Conservation (phyloP, 2,888 invertebrate species). For the Melolontha melolontha region DNA sequence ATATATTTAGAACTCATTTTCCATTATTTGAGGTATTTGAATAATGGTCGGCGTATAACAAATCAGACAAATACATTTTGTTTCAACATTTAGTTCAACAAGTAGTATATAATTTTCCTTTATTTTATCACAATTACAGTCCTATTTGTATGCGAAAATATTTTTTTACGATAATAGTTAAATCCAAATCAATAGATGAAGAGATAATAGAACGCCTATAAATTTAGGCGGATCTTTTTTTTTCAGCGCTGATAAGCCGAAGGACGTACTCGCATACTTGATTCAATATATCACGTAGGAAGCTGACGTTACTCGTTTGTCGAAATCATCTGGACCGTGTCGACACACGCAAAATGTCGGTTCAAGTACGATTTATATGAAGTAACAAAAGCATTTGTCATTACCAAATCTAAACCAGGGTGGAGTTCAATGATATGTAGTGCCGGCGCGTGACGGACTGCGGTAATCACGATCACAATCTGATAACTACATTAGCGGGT, state of each 20-base stretch:
- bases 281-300: constrained; percentile 41
- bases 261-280: constrained; percentile 8
- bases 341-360: constrained; percentile 63
- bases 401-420: constrained; percentile 56
- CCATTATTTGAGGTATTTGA: too few relatives aligned
- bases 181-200: too few relatives aligned
- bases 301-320: constrained; percentile 60
- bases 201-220: constrained; percentile 1
- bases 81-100: too few relatives aligned
- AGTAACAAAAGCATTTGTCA: constrained; percentile 63
- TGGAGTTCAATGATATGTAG: constrained; percentile 41
- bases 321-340: constrained; percentile 61
- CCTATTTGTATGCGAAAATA: too few relatives aligned
- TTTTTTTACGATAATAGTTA: too few relatives aligned
- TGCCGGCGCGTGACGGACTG: constrained; percentile 42
- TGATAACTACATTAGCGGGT: constrained; percentile 44
- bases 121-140: too few relatives aligned
- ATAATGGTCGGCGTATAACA: too few relatives aligned
- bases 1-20: too few relatives aligned
- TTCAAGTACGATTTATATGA: constrained; percentile 60
- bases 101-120: too few relatives aligned
- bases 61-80: too few relatives aligned
- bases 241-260: not conserved
- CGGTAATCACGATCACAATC: constrained; percentile 43
- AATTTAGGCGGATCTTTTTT: not conserved